Evolutionary conservation across 2,888 invertebrate species (phyloP).

Genomic region (Sericinus montela): DNA sequence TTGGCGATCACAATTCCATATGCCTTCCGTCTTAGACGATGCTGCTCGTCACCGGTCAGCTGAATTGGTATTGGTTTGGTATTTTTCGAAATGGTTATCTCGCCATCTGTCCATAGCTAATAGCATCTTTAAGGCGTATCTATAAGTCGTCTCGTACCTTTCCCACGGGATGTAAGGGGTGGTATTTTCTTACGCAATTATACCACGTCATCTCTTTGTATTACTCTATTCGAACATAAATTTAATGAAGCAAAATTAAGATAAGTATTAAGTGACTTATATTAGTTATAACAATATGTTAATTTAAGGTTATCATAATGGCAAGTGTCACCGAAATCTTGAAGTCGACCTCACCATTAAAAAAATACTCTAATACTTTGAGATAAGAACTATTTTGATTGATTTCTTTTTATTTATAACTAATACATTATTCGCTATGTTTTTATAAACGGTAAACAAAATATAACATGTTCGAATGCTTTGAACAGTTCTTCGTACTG

Average conservation of each 20-base stretch:
- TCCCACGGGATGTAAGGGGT: too few species aligned
- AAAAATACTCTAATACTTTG: neutral
- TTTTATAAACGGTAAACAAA: neutral
- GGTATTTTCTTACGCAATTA: too few species aligned
- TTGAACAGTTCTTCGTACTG: too few species aligned
- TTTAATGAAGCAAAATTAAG: neutral
- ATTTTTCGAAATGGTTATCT: too few species aligned
- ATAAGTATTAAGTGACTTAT: neutral
- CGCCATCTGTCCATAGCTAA: too few species aligned
- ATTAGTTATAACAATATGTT: slow-evolving; percentile 5
- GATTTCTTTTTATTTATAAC: neutral
- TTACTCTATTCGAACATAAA: neutral
- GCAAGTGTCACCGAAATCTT: neutral
- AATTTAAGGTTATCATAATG: slow-evolving; percentile 11
- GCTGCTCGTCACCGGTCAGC: too few species aligned
- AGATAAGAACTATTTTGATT: neutral
- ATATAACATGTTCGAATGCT: too few species aligned
- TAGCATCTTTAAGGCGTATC: too few species aligned
- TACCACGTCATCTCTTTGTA: neutral
- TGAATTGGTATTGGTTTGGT: too few species aligned
- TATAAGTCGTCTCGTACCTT: too few species aligned
- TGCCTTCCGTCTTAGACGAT: too few species aligned
- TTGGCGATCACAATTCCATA: too few species aligned
- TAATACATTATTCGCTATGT: neutral
- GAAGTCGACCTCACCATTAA: neutral